Evolutionary conservation across 1,140 invertebrate genomes (phyloP).

Genomic region (Portunus trituberculatus): DNA sequence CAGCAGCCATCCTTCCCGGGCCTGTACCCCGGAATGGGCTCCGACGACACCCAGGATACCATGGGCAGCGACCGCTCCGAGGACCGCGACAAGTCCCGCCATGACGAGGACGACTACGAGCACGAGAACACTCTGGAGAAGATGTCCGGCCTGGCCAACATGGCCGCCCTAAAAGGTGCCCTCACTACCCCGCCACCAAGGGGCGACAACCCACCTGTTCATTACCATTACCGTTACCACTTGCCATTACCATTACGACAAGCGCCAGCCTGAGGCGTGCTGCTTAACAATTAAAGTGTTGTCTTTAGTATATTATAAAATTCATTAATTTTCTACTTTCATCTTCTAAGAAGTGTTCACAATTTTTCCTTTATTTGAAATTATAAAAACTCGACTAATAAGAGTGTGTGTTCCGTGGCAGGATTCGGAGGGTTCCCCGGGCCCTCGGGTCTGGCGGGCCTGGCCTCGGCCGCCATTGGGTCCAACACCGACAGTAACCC

Average conservation of each 20-base stretch:
- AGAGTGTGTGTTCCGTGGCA: conserved; percentile 22
- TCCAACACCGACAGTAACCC: conserved; percentile 75
- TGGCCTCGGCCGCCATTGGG: conserved; percentile 68
- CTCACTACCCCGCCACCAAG: not conserved
- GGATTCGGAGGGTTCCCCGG: conserved; percentile 76
- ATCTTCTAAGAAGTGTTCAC: not conserved
- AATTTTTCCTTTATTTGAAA: not conserved
- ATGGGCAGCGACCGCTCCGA: conserved; percentile 76
- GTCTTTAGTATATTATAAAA: not conserved
- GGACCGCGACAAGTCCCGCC: conserved; percentile 71
- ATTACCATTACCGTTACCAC: conserved; percentile 25
- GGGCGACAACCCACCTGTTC: not conserved
- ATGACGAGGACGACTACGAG: conserved; percentile 75
- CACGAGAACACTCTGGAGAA: conserved; percentile 76
- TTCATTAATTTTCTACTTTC: not conserved
- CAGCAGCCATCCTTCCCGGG: conserved; percentile 72
- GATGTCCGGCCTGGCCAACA: conserved; percentile 77
- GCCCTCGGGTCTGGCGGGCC: conserved; percentile 73
- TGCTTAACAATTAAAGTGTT: not conserved
- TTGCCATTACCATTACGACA: conserved; percentile 40
- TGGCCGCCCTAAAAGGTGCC: conserved; percentile 77
- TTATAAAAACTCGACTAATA: not conserved
- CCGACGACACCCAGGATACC: conserved; percentile 76
- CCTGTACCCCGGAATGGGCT: conserved; percentile 65
- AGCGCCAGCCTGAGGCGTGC: conserved; percentile 28